Conservation (phyloP, 2,888 invertebrate species). For the Diloba caeruleocephala region DNA sequence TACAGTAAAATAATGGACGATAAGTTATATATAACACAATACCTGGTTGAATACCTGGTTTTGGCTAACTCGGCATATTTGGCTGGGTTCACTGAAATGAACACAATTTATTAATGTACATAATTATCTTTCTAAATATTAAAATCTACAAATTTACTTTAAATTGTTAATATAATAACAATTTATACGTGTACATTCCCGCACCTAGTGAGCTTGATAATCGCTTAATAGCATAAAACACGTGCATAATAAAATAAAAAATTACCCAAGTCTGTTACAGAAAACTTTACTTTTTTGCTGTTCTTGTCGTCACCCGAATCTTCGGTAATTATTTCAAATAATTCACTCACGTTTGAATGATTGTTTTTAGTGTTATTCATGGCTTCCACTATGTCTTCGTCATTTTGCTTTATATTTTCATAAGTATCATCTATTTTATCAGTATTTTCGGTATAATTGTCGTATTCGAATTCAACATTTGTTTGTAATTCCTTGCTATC, state of each 20-base stretch:
- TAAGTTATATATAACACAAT: not conserved
- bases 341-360: slow-evolving; percentile 49
- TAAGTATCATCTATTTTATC: slow-evolving; percentile 6
- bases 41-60: slow-evolving; percentile 5
- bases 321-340: slow-evolving; percentile 48
- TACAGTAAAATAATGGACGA: no score
- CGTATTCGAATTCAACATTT: not conserved
- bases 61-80: not conserved
- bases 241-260: slow-evolving; percentile 33
- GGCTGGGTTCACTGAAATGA: slow-evolving; percentile 29
- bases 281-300: slow-evolving; percentile 77
- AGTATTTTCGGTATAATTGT: slow-evolving; percentile 3
- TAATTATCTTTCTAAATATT: no score
- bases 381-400: not conserved
- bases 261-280: slow-evolving; percentile 73
- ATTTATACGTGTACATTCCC: not conserved
- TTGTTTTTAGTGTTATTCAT: slow-evolving; percentile 14
- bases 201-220: no score
- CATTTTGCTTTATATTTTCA: not conserved
- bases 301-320: slow-evolving; percentile 48
- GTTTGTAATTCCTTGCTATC: not conserved
- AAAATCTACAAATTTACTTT: not conserved
- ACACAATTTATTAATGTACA: not conserved
- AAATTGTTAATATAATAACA: not conserved
- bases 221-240: no score